phyloP scores from a whole-genome alignment of 2,113 vertebrate genomes.

The Gymnarchus niloticus region DNA sequence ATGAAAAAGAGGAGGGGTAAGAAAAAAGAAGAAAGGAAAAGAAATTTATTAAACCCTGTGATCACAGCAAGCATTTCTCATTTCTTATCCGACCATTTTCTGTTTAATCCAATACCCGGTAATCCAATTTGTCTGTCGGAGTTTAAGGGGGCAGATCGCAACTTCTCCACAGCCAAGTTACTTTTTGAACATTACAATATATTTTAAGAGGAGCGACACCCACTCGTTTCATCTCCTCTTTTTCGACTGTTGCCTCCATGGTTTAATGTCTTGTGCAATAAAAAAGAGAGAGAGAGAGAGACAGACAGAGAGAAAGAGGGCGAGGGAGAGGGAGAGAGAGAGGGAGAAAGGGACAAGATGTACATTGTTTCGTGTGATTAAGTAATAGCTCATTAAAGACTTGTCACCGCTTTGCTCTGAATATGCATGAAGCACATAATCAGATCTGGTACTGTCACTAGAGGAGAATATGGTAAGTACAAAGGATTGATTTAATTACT shows the following conservation, averaged over 20 bases:
- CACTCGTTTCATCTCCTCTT: conserved; percentile 70
- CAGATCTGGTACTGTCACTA: conserved; percentile 91
- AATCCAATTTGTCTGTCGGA: conserved; percentile 99
- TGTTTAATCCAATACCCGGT: conserved; percentile 98
- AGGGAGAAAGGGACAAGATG: conserved; percentile 68
- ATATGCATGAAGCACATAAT: conserved; percentile 97
- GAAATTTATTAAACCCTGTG: conserved; percentile 85
- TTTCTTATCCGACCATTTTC: conserved; percentile 95
- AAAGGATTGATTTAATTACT: conserved; percentile 99
- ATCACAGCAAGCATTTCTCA: conserved; percentile 96
- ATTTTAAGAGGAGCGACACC: conserved; percentile 74
- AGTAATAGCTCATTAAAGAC: conserved; percentile 84
- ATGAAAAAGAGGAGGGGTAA: conserved; percentile 38
- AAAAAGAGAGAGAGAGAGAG: neutral
- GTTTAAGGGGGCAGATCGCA: conserved; percentile 83
- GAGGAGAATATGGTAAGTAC: conserved; percentile 91
- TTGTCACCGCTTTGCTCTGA: conserved; percentile 82
- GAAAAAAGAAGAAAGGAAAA: conserved; percentile 55
- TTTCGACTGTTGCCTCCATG: conserved; percentile 66
- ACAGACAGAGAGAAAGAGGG: conserved; percentile 42
- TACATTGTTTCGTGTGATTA: conserved; percentile 79
- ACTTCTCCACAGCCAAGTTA: conserved; percentile 78
- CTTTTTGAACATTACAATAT: conserved; percentile 75
- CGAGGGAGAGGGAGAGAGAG: neutral
- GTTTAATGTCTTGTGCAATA: conserved; percentile 67